Base-by-base conservation (phyloP, 1,140 invertebrate genomes). In the Drosophila parvula region DNA sequence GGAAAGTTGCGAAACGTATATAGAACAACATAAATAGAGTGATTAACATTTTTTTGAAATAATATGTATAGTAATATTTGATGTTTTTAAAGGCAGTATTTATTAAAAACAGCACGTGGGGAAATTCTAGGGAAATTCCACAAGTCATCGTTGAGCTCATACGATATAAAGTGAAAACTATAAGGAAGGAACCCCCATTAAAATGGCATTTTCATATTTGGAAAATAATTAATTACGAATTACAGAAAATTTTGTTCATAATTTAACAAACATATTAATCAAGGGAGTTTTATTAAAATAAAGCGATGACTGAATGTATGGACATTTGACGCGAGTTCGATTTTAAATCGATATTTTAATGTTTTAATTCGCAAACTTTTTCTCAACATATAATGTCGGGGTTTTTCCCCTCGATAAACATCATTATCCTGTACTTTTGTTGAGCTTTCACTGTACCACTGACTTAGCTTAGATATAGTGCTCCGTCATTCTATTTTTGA, bases 401-500 rank as follows among this genome's bases (percentile, higher is more conserved):
- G 22, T 22, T 22, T 22, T 22, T 22, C 22, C 22, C 3, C 3
- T 22, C 22, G 22, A 22, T 22, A 22, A 22, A n/a, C n/a, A n/a
- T n/a, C n/a, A n/a, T 22, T 22, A 22, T 12, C 18, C 7, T 9
- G 27, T 27, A 7, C 5, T 11, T 27, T 12, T 9, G 14, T 36
- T 7, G 12, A 27, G 3, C 28, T 11, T 36, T 6, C 22, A 57
- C 69, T 71, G 34, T 73, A 69, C 32, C 4, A 16, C 22, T 30
- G 30, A 30, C 30, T 58, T 34, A 22, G 68, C 44, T 48, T 40
- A 45, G 14, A 8, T 41, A 50, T 50, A 40, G 9, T 50, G 69
- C 51, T 30, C 12, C 8, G 53, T 73, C 69, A 73, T 71, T 59
- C 44, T 74, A 36, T 74, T 74, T 55, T 74, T 74, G 69, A 45